These are phyloP conservation scores for Cecropterus lyciades DNA, from an alignment of 1,140 invertebrate genomes.

Conservation along the genomic window DNA sequence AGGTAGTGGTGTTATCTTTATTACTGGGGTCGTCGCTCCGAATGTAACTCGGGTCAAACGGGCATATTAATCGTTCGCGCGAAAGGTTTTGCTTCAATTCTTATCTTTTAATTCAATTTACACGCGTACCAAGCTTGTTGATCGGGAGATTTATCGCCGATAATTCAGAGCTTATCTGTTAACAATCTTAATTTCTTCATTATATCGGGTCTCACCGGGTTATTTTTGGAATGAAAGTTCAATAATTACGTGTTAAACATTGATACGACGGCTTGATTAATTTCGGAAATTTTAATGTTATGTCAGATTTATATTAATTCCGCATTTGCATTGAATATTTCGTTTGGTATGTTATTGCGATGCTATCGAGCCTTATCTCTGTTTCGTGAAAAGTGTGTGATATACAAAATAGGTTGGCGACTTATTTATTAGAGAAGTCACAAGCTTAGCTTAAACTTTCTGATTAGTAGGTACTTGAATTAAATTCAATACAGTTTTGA, in stretches of 20 bases:
- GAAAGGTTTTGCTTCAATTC: slow-evolving; percentile 64
- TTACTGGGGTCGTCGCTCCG: slow-evolving; percentile 41
- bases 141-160: slow-evolving; percentile 68
- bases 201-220: slow-evolving; percentile 47
- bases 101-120: slow-evolving; percentile 82
- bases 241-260: slow-evolving; percentile 49
- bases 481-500: no score
- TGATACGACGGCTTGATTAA: slow-evolving; percentile 42
- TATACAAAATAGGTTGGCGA: no score
- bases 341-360: neutral
- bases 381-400: neutral
- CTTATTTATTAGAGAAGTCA: no score
- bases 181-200: slow-evolving; percentile 75
- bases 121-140: slow-evolving; percentile 65
- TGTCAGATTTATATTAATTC: slow-evolving; percentile 6
- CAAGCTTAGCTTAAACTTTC: no score
- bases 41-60: slow-evolving; percentile 60
- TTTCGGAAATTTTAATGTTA: slow-evolving; percentile 37
- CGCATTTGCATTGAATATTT: neutral
- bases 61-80: slow-evolving; percentile 61
- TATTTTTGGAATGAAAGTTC: slow-evolving; percentile 45
- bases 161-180: slow-evolving; percentile 61
- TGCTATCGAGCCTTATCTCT: neutral
- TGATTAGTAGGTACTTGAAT: no score
- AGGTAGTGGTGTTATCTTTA: slow-evolving; percentile 58